These are phyloP conservation scores for Zosterops pallidus DNA, from an alignment of 2,113 vertebrate genomes.

Conservation along the genomic window DNA sequence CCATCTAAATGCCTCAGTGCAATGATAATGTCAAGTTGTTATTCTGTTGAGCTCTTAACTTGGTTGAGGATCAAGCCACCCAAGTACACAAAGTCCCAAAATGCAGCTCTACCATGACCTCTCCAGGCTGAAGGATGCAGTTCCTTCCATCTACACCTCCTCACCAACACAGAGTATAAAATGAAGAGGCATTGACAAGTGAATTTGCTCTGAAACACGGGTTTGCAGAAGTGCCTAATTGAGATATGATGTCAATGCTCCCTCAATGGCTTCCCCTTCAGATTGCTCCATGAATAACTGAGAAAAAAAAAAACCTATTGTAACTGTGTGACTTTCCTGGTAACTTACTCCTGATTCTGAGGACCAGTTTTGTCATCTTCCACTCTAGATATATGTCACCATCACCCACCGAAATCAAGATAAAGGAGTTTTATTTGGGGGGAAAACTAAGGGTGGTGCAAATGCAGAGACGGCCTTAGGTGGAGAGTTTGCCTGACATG, in stretches of 20 bases:
- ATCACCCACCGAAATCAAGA: not conserved
- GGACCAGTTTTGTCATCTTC: not conserved
- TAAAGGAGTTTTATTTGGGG: not conserved
- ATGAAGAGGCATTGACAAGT: not conserved
- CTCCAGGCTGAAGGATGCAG: conserved; percentile 43
- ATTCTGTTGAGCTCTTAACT: not conserved
- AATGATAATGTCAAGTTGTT: not conserved
- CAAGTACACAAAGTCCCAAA: not conserved
- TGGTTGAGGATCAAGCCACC: not conserved
- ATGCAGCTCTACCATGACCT: conserved; percentile 43
- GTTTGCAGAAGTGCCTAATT: not conserved
- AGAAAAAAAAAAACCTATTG: not conserved
- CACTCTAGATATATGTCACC: not conserved
- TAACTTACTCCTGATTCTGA: not conserved
- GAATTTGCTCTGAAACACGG: not conserved
- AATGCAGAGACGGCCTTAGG: not conserved
- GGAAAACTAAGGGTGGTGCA: not conserved
- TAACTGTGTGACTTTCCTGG: not conserved
- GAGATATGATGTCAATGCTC: not conserved
- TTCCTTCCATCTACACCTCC: not conserved
- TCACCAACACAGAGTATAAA: not conserved
- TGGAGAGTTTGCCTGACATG: not conserved
- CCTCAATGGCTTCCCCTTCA: not conserved
- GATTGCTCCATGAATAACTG: not conserved
- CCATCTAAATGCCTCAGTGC: not conserved